phyloP scores from a whole-genome alignment of 2,113 vertebrate genomes.

The Phalacrocorax aristotelis region DNA sequence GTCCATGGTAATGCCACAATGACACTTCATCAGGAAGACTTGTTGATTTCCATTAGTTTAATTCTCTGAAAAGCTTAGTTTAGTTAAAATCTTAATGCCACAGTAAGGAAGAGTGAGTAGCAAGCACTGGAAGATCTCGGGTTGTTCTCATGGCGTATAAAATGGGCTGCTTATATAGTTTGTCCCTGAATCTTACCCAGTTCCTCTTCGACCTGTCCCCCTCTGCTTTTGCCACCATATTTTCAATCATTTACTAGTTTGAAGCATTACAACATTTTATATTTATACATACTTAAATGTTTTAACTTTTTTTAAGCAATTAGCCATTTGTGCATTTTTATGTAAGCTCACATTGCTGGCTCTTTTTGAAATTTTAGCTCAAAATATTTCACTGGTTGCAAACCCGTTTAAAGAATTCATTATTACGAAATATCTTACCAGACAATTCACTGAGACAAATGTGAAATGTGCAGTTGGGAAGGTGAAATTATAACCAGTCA shows the following conservation, averaged over 20 bases:
- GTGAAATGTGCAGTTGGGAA: conserved; percentile 6
- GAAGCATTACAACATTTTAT: not conserved
- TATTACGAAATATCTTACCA: conserved; percentile 20
- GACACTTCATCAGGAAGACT: not conserved
- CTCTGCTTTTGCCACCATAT: not conserved
- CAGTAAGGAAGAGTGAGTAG: not conserved
- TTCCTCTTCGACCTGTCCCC: not conserved
- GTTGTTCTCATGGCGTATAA: not conserved
- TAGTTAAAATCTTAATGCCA: not conserved
- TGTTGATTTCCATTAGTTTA: not conserved
- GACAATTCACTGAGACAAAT: conserved; percentile 42
- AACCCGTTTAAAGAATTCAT: not conserved
- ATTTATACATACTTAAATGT: not conserved
- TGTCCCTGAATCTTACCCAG: not conserved
- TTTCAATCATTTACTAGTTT: not conserved
- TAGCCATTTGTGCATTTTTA: not conserved
- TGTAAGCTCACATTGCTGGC: not conserved
- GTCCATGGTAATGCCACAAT: not conserved
- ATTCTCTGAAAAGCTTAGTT: not conserved
- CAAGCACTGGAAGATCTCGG: not conserved
- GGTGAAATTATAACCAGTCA: conserved; percentile 51
- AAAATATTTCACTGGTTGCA: not conserved
- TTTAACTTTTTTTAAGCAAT: not conserved
- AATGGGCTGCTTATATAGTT: not conserved
- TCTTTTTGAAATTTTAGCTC: not conserved